Percentiles rank a stretch among this genome's conserved stretches.
Conservation (phyloP, 1,140 invertebrate species). For the Drosophila pseudoobscura region DNA sequence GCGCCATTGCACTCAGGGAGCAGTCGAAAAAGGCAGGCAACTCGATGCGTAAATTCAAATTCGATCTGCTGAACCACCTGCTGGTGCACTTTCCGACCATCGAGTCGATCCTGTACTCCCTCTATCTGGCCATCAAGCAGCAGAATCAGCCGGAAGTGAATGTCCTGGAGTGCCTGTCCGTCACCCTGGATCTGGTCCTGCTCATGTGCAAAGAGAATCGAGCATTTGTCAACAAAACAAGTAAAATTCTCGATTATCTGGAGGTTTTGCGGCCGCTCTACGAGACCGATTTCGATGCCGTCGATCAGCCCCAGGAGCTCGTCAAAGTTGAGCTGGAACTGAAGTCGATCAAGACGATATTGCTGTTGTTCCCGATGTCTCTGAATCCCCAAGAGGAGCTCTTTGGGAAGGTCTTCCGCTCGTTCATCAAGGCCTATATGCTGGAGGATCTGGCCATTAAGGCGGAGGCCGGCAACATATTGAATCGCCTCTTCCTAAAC, state of each 20-base stretch:
- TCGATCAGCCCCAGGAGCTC: slow-evolving; percentile 4
- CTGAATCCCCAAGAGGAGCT: slow-evolving; percentile 85
- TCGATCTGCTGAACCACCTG: slow-evolving; percentile 80
- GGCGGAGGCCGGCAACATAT: slow-evolving; percentile 69
- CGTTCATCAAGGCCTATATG: slow-evolving; percentile 84
- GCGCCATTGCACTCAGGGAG: slow-evolving; percentile 56
- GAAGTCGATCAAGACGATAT: slow-evolving; percentile 87
- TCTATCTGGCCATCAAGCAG: slow-evolving; percentile 57
- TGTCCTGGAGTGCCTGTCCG: slow-evolving; percentile 69
- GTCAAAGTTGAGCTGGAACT: slow-evolving; percentile 85
- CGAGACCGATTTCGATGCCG: slow-evolving; percentile 49
- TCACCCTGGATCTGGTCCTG: slow-evolving; percentile 70
- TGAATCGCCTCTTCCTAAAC: slow-evolving; percentile 85
- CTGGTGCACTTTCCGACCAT: slow-evolving; percentile 73
- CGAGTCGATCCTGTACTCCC: slow-evolving; percentile 64
- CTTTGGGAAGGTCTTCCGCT: slow-evolving; percentile 85
- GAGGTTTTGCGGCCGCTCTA: slow-evolving; percentile 72
- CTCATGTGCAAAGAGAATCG: slow-evolving; percentile 76
- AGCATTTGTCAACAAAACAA: slow-evolving; percentile 76
- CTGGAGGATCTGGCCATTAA: slow-evolving; percentile 82
- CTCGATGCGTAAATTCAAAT: slow-evolving; percentile 72
- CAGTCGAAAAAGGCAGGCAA: slow-evolving; percentile 68
- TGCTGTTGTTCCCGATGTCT: slow-evolving; percentile 85
- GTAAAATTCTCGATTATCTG: slow-evolving; percentile 76
- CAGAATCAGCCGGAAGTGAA: slow-evolving; percentile 17